Conservation (phyloP, 2,113 vertebrate species). For the Xyrauchen texanus region DNA sequence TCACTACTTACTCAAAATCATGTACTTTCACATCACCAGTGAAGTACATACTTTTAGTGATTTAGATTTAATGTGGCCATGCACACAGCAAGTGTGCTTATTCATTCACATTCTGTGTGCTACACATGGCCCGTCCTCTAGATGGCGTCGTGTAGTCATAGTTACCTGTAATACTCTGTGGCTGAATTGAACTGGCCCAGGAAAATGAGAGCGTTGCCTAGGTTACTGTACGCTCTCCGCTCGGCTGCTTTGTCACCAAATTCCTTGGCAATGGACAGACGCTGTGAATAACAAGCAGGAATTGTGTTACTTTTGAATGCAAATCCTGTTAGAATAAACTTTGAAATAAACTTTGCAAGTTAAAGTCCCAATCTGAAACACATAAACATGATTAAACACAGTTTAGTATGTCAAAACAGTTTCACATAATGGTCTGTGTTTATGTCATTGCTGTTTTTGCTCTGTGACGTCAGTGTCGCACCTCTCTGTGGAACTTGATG, state of each 20-base stretch:
- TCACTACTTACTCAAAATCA: no score
- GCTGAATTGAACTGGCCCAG: slow-evolving; percentile 90
- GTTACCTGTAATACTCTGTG: slow-evolving; percentile 91
- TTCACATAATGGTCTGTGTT: no score
- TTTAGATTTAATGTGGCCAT: no score
- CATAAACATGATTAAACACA: no score
- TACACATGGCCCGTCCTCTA: slow-evolving; percentile 54
- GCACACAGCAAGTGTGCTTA: no score
- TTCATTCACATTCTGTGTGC: no score
- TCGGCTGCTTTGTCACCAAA: slow-evolving; percentile 96
- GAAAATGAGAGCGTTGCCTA: slow-evolving; percentile 95
- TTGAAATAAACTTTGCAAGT: no score
- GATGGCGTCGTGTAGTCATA: slow-evolving; percentile 53
- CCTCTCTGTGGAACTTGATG: slow-evolving; percentile 93
- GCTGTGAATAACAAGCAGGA: slow-evolving; percentile 68
- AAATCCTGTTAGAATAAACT: background rate
- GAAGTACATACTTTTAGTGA: no score
- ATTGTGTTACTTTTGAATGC: background rate
- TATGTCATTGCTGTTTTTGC: background rate
- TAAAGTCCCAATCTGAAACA: no score
- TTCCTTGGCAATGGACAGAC: slow-evolving; percentile 96
- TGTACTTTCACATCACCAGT: no score
- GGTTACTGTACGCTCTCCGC: slow-evolving; percentile 92
- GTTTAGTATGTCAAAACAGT: no score
- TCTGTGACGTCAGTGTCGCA: slow-evolving; percentile 59